A percentile compares a stretch with the other conserved stretches of the same genome.
Evolutionary conservation across 2,113 vertebrate species (phyloP).

Genomic region (Dryoscopus gambensis): DNA sequence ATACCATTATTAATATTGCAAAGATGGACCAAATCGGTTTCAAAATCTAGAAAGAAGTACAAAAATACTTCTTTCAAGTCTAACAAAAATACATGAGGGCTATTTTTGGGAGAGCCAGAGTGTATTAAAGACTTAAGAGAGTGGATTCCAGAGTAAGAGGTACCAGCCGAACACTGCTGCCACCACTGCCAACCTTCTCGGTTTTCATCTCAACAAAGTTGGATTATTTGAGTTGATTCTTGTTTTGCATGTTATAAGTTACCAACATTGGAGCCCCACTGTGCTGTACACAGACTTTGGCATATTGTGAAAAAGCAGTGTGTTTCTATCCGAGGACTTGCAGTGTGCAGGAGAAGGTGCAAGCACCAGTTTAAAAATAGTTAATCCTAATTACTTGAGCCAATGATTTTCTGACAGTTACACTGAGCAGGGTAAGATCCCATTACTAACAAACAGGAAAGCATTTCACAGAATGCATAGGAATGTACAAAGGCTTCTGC

Average conservation of each 20-base stretch:
- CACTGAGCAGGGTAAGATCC: neutral
- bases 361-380: neutral
- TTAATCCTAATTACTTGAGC: neutral
- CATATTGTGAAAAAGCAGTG: neutral
- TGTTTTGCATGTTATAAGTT: neutral
- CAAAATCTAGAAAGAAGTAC: neutral
- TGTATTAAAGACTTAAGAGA: neutral
- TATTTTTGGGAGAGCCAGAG: neutral
- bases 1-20: neutral
- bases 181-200: neutral
- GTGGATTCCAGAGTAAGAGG: neutral
- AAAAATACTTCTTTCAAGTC: neutral
- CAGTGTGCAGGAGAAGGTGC: neutral
- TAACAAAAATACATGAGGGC: neutral
- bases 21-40: neutral
- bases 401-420: neutral
- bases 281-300: neutral
- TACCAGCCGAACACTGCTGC: neutral
- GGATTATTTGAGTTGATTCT: neutral
- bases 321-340: neutral
- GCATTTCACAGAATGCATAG: neutral
- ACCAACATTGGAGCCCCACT: neutral
- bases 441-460: neutral
- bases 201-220: neutral
- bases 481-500: neutral